Evolutionary conservation across 23 tunicate genomes (phyloP).

Genomic region (Diplosoma virens): DNA sequence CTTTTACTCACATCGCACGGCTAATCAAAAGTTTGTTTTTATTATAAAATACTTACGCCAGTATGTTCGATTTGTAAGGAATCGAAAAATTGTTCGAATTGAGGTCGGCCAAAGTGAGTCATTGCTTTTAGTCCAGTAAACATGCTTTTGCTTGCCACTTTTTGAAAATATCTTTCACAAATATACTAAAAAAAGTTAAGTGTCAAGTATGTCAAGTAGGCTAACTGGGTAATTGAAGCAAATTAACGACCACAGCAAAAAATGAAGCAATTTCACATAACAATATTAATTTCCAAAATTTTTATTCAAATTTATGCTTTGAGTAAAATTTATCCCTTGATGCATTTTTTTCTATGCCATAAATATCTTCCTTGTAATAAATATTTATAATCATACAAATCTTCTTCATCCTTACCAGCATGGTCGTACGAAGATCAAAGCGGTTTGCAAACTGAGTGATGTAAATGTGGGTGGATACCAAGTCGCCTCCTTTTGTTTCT

Average conservation of each 20-base stretch:
- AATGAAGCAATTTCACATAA: no score
- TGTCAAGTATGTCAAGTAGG: no score
- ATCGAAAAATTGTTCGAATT: slow-evolving; percentile 76
- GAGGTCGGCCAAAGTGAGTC: slow-evolving; percentile 97
- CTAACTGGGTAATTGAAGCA: no score
- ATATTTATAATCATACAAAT: no score
- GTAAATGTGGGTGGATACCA: slow-evolving; percentile 93
- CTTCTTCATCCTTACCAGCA: slow-evolving; percentile 91
- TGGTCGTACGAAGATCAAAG: slow-evolving; percentile 87
- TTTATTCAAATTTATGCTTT: no score
- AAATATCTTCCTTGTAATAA: no score
- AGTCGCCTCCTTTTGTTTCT: slow-evolving; percentile 56
- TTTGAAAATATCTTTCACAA: slow-evolving; percentile 89
- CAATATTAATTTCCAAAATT: no score
- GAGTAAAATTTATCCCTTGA: no score
- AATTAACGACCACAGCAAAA: no score
- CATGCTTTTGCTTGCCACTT: slow-evolving; percentile 88
- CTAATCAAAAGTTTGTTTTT: neutral
- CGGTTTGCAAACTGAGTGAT: slow-evolving; percentile 86
- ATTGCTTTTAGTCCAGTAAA: slow-evolving; percentile 93
- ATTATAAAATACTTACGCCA: slow-evolving; percentile 34
- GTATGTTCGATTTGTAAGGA: slow-evolving; percentile 66
- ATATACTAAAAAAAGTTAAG: slow-evolving; percentile 62
- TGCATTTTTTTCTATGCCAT: no score
- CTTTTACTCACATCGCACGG: neutral